Percentiles rank a stretch among this genome's conserved stretches.
These are phyloP conservation scores for Ciona savignyi DNA, from an alignment of 23 tunicate genomes.

Conservation along the genomic window DNA sequence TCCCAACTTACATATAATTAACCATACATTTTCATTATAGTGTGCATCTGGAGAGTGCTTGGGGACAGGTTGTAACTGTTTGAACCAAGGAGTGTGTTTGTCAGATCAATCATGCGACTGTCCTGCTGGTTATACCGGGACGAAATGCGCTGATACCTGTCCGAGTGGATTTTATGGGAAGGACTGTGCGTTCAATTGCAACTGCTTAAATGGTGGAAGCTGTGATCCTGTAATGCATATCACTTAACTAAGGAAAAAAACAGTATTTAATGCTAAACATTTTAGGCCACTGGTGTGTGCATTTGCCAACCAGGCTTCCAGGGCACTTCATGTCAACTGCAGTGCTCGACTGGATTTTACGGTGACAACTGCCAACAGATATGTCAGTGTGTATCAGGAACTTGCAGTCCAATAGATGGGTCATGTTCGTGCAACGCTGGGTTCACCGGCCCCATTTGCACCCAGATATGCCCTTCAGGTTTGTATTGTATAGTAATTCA, in stretches of 20 bases:
- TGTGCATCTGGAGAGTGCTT: constrained; percentile 2
- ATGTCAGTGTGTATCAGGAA: constrained; percentile 30
- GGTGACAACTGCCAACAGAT: constrained; percentile 30
- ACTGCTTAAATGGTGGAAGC: constrained; percentile 25
- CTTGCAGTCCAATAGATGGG: constrained; percentile 39
- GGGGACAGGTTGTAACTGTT: constrained; percentile 23
- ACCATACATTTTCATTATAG: neutral
- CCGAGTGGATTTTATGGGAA: constrained; percentile 35
- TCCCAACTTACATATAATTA: no score
- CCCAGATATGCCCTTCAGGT: constrained; percentile 41
- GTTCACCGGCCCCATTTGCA: constrained; percentile 43
- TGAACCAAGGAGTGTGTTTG: constrained; percentile 22
- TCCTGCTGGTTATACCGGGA: constrained; percentile 23
- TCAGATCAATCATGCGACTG: constrained; percentile 37
- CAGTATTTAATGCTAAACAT: no score
- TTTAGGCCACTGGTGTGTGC: constrained; percentile 23
- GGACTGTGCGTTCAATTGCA: constrained; percentile 20
- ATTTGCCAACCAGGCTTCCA: constrained; percentile 53
- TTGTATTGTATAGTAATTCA: no score
- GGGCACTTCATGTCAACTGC: constrained; percentile 37
- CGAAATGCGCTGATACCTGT: constrained; percentile 23
- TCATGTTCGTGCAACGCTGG: constrained; percentile 58
- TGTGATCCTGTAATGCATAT: constrained; percentile 11
- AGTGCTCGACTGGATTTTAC: constrained; percentile 39
- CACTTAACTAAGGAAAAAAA: no score